A percentile compares a stretch with the other conserved stretches of the same genome.
Evolutionary conservation across 2,888 invertebrate genomes (phyloP).

Genomic region (Tipula helvola): DNA sequence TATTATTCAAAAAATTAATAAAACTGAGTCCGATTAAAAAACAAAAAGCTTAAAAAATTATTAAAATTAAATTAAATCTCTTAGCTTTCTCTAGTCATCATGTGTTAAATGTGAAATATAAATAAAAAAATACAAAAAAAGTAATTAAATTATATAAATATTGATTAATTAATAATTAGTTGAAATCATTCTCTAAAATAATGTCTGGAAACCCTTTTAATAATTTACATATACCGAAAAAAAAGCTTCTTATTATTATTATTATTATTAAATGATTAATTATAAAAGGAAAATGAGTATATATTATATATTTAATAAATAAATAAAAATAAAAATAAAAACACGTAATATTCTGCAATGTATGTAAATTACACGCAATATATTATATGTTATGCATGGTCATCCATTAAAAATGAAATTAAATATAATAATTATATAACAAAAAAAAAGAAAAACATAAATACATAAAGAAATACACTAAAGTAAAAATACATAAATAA

Average conservation of each 20-base stretch:
- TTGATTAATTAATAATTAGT: not conserved
- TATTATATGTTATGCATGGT: not conserved
- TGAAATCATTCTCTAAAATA: not conserved
- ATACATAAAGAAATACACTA: not conserved
- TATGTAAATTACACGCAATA: not conserved
- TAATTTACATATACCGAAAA: not conserved
- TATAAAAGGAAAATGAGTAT: not conserved
- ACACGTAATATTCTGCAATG: slow-evolving; percentile 10
- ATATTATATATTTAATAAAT: not conserved
- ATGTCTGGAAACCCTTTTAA: not conserved
- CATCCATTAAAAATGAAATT: not conserved
- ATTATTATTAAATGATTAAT: not conserved
- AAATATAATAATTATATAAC: not conserved
- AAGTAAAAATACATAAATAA: not conserved
- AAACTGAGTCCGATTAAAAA: not conserved
- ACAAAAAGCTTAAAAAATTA: not conserved
- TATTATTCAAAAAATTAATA: not conserved
- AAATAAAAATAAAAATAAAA: not conserved
- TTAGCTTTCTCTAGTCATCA: not conserved
- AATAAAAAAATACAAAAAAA: not conserved
- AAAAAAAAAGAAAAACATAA: not conserved
- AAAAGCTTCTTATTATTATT: not conserved
- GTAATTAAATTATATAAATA: not conserved
- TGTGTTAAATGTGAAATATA: not conserved
- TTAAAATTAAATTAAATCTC: not conserved